Evolutionary conservation across 2,888 invertebrate species (phyloP).

Genomic region (Serripes groenlandicus): DNA sequence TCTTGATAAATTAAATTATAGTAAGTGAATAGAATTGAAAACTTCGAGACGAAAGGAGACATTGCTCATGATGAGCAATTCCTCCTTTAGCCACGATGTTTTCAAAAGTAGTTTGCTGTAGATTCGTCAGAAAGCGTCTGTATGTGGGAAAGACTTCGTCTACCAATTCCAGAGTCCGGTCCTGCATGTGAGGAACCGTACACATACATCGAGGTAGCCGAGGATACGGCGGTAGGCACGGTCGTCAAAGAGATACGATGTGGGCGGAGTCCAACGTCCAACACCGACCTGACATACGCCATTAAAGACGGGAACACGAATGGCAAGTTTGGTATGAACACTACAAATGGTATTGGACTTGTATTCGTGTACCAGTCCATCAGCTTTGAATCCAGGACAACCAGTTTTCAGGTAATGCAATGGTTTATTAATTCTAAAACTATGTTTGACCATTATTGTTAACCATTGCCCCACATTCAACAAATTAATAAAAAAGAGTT

Average conservation of each 20-base stretch:
- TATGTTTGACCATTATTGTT: no score
- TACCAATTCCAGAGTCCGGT: not conserved
- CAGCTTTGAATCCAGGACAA: slow-evolving; percentile 54
- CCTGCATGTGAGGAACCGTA: slow-evolving; percentile 47
- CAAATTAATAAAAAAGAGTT: no score
- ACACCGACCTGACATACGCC: slow-evolving; percentile 58
- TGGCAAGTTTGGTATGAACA: slow-evolving; percentile 57
- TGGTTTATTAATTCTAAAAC: no score
- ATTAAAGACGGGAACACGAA: slow-evolving; percentile 67
- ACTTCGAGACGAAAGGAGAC: no score
- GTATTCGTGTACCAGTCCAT: slow-evolving; percentile 55
- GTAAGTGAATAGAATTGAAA: no score
- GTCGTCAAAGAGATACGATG: slow-evolving; percentile 59
- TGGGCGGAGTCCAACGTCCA: slow-evolving; percentile 37
- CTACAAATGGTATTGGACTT: slow-evolving; percentile 41
- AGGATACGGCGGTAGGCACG: slow-evolving; percentile 43
- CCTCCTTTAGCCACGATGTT: no score
- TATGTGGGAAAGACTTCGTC: not conserved
- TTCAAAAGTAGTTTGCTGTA: no score
- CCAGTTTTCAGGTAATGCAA: slow-evolving; percentile 47
- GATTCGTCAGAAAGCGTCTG: no score
- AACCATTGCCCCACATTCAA: no score
- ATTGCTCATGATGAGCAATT: no score
- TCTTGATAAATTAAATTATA: no score
- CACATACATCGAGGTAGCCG: slow-evolving; percentile 45